phyloP scores from a whole-genome alignment of 1,140 invertebrate genomes.

The Zaprionus ghesquierei region DNA sequence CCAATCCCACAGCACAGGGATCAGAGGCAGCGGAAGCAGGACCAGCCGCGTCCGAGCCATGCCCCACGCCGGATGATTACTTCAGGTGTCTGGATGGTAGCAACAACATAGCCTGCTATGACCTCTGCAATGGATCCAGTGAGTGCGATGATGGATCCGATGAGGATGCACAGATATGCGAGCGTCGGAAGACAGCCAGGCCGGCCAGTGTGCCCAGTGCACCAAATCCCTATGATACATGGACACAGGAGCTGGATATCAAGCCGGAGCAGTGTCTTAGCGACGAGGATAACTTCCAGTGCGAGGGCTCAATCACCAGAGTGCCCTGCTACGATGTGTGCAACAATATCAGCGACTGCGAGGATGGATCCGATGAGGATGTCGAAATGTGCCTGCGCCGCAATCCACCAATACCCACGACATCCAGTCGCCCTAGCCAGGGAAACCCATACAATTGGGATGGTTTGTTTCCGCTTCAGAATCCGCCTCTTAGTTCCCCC shows the following conservation, averaged over 20 bases:
- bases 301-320: conserved; percentile 8
- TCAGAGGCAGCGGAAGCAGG: too few species aligned
- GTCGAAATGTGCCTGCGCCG: not conserved
- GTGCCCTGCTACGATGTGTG: conserved; percentile 78
- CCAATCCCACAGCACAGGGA: too few species aligned
- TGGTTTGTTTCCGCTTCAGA: conserved; percentile 21
- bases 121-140: not conserved
- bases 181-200: not conserved
- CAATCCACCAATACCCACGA: not conserved
- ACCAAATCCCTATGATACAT: not conserved
- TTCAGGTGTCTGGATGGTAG: conserved; percentile 16
- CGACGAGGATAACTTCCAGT: conserved; percentile 15
- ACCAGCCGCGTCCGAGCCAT: not conserved
- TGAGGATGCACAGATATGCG: not conserved
- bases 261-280: not conserved
- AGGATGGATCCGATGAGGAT: conserved; percentile 83
- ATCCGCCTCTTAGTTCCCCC: not conserved
- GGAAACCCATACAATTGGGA: too few species aligned
- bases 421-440: not conserved
- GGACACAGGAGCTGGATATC: too few species aligned
- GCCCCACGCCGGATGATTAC: not conserved
- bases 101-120: not conserved
- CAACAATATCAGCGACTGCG: conserved; percentile 84
- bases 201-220: too few species aligned
- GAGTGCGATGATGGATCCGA: conserved; percentile 11